Evolutionary conservation across 2,113 vertebrate genomes (phyloP).

Genomic region (Excalfactoria chinensis): DNA sequence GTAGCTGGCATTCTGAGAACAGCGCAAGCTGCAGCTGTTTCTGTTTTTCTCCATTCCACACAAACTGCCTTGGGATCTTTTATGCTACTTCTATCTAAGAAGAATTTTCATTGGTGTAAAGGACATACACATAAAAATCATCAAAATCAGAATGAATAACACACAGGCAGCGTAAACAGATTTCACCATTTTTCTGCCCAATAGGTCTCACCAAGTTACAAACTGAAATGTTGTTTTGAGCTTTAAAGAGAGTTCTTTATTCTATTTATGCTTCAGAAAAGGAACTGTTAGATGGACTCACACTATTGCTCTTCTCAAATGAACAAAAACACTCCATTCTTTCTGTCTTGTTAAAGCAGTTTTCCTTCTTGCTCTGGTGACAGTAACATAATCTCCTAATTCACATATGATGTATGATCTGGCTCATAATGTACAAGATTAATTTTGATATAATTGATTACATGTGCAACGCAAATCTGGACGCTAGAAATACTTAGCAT

Average conservation of each 20-base stretch:
- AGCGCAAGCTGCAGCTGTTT: neutral
- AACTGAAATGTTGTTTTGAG: neutral
- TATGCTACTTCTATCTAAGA: neutral
- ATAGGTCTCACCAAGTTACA: neutral
- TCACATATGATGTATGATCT: neutral
- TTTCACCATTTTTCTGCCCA: neutral
- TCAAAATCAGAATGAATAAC: neutral
- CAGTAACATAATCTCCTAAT: neutral
- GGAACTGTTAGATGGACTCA: neutral
- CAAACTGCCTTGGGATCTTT: neutral
- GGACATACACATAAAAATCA: neutral
- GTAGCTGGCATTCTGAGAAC: neutral
- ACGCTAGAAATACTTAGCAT: neutral
- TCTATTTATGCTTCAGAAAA: neutral
- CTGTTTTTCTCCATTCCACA: neutral
- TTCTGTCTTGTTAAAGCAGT: neutral
- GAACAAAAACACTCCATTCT: neutral
- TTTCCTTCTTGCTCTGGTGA: neutral
- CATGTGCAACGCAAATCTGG: neutral
- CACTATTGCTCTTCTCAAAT: neutral
- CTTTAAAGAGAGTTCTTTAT: neutral
- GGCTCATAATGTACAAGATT: neutral
- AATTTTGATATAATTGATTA: neutral
- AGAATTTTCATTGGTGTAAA: neutral
- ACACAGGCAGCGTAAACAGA: neutral